phyloP scores from a whole-genome alignment of 2,888 invertebrate genomes.

The Lasius fuliginosus region DNA sequence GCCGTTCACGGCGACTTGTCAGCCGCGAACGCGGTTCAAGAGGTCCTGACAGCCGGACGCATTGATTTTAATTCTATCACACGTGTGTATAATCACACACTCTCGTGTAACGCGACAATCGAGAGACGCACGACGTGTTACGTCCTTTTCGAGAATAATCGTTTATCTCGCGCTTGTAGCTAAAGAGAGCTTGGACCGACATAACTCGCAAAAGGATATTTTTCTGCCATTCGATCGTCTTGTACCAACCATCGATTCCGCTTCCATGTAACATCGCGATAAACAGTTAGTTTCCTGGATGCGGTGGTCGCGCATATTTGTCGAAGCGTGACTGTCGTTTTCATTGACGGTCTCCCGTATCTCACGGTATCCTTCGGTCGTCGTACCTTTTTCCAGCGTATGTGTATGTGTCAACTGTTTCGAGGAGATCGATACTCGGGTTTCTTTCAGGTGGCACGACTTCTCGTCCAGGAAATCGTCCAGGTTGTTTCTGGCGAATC shows the following conservation, averaged over 20 bases:
- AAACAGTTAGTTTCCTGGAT: conserved; percentile 56
- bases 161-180: background rate
- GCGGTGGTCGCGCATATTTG: conserved; percentile 54
- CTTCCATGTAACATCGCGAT: conserved; percentile 25
- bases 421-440: conserved; percentile 67
- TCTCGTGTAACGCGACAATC: conserved; percentile 30
- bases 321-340: conserved; percentile 66
- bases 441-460: conserved; percentile 57
- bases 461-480: conserved; percentile 65
- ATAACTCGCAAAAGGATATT: background rate
- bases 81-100: conserved; percentile 25
- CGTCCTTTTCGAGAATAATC: background rate
- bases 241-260: background rate
- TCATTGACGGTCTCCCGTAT: conserved; percentile 52
- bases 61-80: conserved; percentile 30
- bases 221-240: background rate
- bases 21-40: conserved; percentile 56
- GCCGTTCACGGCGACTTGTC: conserved; percentile 61
- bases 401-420: conserved; percentile 52
- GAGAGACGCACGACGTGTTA: background rate
- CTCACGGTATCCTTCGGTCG: background rate
- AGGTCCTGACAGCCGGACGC: conserved; percentile 49
- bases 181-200: background rate
- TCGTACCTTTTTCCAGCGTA: conserved; percentile 51
- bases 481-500: conserved; percentile 65